phyloP scores from a whole-genome alignment of 2,797 vertebrate genomes.

The Poecilia wingei region DNA sequence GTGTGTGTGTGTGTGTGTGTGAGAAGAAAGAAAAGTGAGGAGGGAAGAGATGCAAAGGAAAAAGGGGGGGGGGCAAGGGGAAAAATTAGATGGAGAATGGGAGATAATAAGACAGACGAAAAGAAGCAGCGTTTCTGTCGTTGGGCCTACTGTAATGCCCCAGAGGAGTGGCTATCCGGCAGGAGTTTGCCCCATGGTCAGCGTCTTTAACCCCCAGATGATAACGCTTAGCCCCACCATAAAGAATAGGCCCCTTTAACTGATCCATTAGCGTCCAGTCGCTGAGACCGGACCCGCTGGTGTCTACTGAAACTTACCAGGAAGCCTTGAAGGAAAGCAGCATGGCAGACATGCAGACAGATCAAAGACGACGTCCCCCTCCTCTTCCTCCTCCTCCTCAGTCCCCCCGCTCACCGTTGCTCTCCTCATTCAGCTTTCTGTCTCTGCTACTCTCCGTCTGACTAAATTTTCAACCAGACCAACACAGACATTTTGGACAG shows the following conservation, averaged over 20 bases:
- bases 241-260: slow-evolving; percentile 85
- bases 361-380: slow-evolving; percentile 79
- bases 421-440: slow-evolving; percentile 34
- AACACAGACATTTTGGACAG: background rate
- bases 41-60: slow-evolving; percentile 20
- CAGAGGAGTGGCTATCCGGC: slow-evolving; percentile 74
- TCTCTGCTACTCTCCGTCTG: slow-evolving; percentile 20
- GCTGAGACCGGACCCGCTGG: slow-evolving; percentile 76
- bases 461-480: slow-evolving; percentile 20
- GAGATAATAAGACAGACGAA: slow-evolving; percentile 62
- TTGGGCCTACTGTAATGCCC: slow-evolving; percentile 75
- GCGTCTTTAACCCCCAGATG: slow-evolving; percentile 82
- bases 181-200: slow-evolving; percentile 76
- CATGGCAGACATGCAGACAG: slow-evolving; percentile 82
- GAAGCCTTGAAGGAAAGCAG: slow-evolving; percentile 87
- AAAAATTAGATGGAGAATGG: slow-evolving; percentile 23
- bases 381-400: slow-evolving; percentile 25
- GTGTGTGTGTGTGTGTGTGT: background rate
- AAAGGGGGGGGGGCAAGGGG: background rate
- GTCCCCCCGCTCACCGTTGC: slow-evolving; percentile 27
- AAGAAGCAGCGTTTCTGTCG: slow-evolving; percentile 64
- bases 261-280: slow-evolving; percentile 85
- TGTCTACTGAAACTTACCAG: slow-evolving; percentile 86
- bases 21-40: slow-evolving; percentile 13
- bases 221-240: slow-evolving; percentile 83